Percentiles rank a stretch among this genome's conserved stretches.
Conservation (phyloP, 2,888 invertebrate genomes). For the Smittia sp. region DNA sequence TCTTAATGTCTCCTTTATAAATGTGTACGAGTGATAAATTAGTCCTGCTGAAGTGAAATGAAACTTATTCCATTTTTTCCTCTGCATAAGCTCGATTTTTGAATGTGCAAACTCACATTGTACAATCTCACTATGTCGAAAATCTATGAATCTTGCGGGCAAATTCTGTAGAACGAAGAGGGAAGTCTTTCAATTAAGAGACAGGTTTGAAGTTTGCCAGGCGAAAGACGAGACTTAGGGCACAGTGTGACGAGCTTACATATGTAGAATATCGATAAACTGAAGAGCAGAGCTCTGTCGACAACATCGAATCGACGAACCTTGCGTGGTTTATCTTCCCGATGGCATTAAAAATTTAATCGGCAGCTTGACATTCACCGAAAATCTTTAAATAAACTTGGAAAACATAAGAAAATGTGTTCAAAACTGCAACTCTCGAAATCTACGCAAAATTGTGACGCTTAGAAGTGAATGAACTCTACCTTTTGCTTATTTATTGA, state of each 20-base stretch:
- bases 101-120: not conserved
- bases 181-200: not conserved
- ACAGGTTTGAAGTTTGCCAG: too few species aligned
- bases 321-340: too few species aligned
- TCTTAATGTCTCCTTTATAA: not conserved
- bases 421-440: slow-evolving; percentile 18
- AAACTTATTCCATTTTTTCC: slow-evolving; percentile 12
- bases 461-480: not conserved
- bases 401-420: slow-evolving; percentile 30
- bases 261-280: too few species aligned
- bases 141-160: slow-evolving; percentile 11
- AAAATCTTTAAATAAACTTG: not conserved
- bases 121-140: not conserved
- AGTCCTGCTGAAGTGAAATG: not conserved
- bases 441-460: slow-evolving; percentile 8
- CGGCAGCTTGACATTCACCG: not conserved
- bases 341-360: not conserved
- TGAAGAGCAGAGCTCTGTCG: too few species aligned
- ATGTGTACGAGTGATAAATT: slow-evolving; percentile 11
- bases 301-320: too few species aligned
- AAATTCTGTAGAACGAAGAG: not conserved
- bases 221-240: too few species aligned
- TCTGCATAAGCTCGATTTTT: slow-evolving; percentile 1
- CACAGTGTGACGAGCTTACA: too few species aligned
- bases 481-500: slow-evolving; percentile 35